phyloP scores from a whole-genome alignment of 2,113 vertebrate species.

The Scatophagus argus region DNA sequence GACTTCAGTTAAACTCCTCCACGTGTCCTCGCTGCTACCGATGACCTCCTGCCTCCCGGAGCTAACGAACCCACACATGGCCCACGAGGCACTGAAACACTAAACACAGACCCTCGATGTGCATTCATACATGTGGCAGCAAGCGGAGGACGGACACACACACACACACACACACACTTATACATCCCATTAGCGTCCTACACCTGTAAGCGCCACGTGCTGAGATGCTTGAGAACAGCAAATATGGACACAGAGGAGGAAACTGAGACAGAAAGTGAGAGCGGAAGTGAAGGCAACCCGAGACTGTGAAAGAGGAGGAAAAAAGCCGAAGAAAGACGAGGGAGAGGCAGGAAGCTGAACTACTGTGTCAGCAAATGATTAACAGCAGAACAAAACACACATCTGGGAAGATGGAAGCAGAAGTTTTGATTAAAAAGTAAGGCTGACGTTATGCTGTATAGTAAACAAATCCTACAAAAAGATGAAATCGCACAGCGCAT shows the following conservation, averaged over 20 bases:
- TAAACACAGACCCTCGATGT: constrained; percentile 12
- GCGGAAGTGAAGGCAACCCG: background rate
- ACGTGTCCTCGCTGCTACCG: constrained; percentile 3
- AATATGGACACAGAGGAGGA: background rate
- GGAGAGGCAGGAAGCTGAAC: background rate
- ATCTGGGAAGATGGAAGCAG: constrained; percentile 38
- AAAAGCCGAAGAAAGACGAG: background rate
- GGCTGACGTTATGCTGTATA: background rate
- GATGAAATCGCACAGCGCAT: background rate
- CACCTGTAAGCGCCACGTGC: constrained; percentile 5
- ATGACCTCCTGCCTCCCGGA: constrained; percentile 43
- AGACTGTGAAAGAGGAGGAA: background rate
- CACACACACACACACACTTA: constrained; percentile 3
- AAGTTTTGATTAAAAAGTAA: background rate
- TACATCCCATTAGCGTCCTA: background rate
- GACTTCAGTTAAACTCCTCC: background rate
- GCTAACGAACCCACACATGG: constrained; percentile 46
- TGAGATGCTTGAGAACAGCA: background rate
- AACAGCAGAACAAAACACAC: constrained; percentile 1
- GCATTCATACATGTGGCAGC: constrained; percentile 35
- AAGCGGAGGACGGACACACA: constrained; percentile 5
- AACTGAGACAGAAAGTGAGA: background rate
- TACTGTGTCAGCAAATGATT: constrained; percentile 51
- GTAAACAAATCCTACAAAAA: background rate
- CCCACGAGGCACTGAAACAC: constrained; percentile 40